These are phyloP conservation scores for Philopedon plagiatum DNA, from an alignment of 2,888 invertebrate species.

Conservation along the genomic window DNA sequence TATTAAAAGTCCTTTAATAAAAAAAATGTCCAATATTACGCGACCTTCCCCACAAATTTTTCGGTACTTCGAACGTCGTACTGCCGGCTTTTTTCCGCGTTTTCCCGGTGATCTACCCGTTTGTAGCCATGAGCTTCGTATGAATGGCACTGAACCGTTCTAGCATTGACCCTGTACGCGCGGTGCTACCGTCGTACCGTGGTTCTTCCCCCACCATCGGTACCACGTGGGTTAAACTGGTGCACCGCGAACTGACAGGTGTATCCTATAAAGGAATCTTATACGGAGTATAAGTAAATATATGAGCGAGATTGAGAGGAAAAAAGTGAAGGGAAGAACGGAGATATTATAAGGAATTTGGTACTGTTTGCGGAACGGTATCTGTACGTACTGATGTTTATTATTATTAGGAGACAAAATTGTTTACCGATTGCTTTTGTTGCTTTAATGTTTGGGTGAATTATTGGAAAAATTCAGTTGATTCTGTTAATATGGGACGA, in stretches of 20 bases:
- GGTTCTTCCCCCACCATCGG: slow-evolving; percentile 41
- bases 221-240: slow-evolving; percentile 52
- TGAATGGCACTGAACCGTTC: slow-evolving; percentile 68
- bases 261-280: slow-evolving; percentile 45
- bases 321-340: slow-evolving; percentile 16
- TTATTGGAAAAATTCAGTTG: too few species aligned
- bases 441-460: too few species aligned
- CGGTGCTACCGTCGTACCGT: slow-evolving; percentile 48
- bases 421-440: background rate
- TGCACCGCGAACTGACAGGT: slow-evolving; percentile 49
- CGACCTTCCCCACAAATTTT: slow-evolving; percentile 23
- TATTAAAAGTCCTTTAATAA: background rate
- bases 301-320: slow-evolving; percentile 14
- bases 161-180: slow-evolving; percentile 68
- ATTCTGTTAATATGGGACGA: too few species aligned
- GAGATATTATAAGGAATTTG: slow-evolving; percentile 8
- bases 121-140: slow-evolving; percentile 65
- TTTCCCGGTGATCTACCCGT: slow-evolving; percentile 49
- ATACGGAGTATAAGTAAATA: slow-evolving; percentile 33
- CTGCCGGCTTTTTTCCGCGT: slow-evolving; percentile 46
- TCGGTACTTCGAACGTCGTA: slow-evolving; percentile 9
- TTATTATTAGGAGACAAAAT: background rate
- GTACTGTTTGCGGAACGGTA: slow-evolving; percentile 2
- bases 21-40: slow-evolving; percentile 6
- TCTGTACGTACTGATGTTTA: background rate